Percentiles rank a stretch among this genome's conserved stretches.
phyloP scores from a whole-genome alignment of 1,140 invertebrate genomes.

The Helicoverpa armigera region DNA sequence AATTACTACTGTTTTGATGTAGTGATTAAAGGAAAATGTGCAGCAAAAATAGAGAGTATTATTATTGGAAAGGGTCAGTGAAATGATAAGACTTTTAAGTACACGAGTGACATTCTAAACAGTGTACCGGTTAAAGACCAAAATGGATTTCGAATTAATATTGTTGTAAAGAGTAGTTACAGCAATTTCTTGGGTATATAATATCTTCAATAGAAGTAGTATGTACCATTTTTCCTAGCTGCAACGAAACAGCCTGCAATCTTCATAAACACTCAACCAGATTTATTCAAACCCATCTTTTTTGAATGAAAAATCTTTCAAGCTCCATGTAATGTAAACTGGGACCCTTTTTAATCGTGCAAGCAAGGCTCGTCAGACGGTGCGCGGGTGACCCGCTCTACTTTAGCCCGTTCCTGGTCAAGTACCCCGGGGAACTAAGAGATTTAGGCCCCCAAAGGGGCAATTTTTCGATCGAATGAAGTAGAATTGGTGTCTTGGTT shows the following conservation, averaged over 20 bases:
- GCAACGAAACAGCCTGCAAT: too few species aligned
- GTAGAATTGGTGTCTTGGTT: background rate
- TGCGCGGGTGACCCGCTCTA: slow-evolving; percentile 33
- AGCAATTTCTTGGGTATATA: too few species aligned
- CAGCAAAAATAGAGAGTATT: too few species aligned
- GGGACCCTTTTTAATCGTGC: slow-evolving; percentile 40
- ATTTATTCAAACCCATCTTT: background rate
- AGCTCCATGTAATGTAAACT: slow-evolving; percentile 36
- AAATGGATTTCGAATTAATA: too few species aligned
- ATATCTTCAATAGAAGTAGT: too few species aligned
- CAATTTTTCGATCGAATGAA: background rate
- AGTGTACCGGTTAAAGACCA: too few species aligned
- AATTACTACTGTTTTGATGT: background rate
- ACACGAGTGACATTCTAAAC: too few species aligned
- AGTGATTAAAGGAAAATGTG: too few species aligned
- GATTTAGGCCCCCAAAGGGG: background rate
- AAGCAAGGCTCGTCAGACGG: slow-evolving; percentile 10
- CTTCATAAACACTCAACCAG: background rate
- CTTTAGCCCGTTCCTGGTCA: slow-evolving; percentile 29
- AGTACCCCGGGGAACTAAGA: slow-evolving; percentile 25
- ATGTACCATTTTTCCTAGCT: too few species aligned
- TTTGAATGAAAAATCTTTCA: slow-evolving; percentile 19
- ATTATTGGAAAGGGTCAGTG: too few species aligned
- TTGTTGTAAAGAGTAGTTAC: too few species aligned
- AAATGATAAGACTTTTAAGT: too few species aligned